Percentiles rank a stretch among this genome's conserved stretches.
Evolutionary conservation across 2,113 vertebrate genomes (phyloP).

Genomic region (Cygnus buccinator): DNA sequence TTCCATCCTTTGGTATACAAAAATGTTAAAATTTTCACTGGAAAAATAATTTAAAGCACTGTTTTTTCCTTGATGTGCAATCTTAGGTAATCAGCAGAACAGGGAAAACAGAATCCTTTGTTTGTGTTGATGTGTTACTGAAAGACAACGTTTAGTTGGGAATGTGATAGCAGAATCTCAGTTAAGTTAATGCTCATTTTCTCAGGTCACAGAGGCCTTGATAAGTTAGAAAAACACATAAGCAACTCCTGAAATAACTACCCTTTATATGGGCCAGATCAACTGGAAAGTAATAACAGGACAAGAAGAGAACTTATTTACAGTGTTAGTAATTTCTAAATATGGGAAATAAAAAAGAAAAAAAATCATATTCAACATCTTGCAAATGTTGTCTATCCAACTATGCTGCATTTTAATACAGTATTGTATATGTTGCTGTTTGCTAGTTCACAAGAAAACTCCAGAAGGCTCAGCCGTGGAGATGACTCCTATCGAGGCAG

Average conservation of each 20-base stretch:
- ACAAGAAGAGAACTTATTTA: background rate
- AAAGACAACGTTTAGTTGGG: background rate
- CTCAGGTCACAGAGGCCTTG: background rate
- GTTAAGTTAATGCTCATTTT: background rate
- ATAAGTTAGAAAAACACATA: background rate
- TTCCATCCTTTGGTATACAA: background rate
- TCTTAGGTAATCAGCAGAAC: background rate
- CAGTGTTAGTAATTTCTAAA: background rate
- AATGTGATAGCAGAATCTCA: background rate
- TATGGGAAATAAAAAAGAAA: background rate
- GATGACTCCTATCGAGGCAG: slow-evolving; percentile 95
- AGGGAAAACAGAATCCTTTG: background rate
- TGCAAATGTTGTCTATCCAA: background rate
- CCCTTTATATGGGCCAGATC: background rate
- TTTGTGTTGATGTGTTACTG: background rate
- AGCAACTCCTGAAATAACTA: background rate
- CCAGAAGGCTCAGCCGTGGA: slow-evolving; percentile 88
- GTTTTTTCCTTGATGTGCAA: background rate
- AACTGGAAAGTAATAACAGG: background rate
- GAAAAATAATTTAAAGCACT: background rate
- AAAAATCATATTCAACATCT: fast-evolving
- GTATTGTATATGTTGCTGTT: background rate
- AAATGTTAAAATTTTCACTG: background rate
- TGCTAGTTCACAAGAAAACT: slow-evolving; percentile 80
- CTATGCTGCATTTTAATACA: background rate